These are phyloP conservation scores for Dromococcyx pavoninus DNA, from an alignment of 2,797 vertebrate genomes.

Conservation along the genomic window DNA sequence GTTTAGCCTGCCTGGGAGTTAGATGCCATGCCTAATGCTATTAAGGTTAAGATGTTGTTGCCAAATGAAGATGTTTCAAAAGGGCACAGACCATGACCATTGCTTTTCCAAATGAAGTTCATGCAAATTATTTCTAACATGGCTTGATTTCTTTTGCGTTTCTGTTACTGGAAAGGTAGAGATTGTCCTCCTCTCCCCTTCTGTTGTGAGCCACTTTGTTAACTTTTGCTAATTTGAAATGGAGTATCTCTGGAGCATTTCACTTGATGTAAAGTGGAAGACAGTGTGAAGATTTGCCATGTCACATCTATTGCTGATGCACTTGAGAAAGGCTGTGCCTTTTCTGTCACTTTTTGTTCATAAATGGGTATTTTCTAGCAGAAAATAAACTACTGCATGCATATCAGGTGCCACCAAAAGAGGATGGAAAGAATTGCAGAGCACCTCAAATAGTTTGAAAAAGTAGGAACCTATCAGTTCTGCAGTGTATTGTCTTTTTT, in stretches of 20 bases:
- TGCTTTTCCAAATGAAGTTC: neutral
- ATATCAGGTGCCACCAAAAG: neutral
- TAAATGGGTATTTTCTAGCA: neutral
- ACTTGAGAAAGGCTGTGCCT: neutral
- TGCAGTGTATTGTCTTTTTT: neutral
- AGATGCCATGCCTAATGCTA: fast-evolving
- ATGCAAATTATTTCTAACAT: neutral
- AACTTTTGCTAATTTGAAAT: neutral
- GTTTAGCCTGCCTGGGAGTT: neutral
- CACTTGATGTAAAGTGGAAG: neutral
- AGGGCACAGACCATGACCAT: neutral
- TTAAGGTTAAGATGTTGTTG: neutral
- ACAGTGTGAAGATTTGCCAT: neutral
- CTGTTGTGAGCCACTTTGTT: neutral
- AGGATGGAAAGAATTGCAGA: neutral
- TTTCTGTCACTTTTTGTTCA: neutral
- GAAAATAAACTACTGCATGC: neutral
- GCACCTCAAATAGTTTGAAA: neutral
- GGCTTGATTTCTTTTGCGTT: neutral
- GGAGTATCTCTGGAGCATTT: neutral
- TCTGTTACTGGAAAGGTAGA: neutral
- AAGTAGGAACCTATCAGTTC: neutral
- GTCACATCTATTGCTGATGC: neutral
- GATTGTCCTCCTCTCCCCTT: neutral
- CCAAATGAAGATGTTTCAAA: neutral